A percentile compares a stretch with the other conserved stretches of the same genome.
These are phyloP conservation scores for Gnathonemus longibarbis DNA, from an alignment of 2,113 vertebrate genomes.

Conservation along the genomic window DNA sequence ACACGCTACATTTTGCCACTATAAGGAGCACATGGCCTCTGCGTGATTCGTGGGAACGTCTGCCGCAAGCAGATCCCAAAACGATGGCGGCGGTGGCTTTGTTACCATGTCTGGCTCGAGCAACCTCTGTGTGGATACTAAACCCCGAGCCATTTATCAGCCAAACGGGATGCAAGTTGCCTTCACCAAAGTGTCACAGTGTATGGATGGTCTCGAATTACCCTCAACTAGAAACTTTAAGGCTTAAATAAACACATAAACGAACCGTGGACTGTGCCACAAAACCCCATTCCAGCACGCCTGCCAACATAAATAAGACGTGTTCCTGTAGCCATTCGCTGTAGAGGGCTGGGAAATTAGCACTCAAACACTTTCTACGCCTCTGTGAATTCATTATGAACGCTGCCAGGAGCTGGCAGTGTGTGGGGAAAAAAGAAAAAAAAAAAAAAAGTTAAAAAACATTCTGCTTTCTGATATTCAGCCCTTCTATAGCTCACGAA, in stretches of 20 bases:
- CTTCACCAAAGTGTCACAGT: background rate
- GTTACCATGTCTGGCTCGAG: background rate
- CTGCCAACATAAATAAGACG: slow-evolving; percentile 11
- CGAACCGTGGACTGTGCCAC: background rate
- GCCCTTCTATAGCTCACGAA: background rate
- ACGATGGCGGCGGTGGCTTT: background rate
- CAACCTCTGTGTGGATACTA: background rate
- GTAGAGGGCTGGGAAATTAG: slow-evolving; percentile 3
- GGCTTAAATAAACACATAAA: background rate
- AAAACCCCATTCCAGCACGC: background rate
- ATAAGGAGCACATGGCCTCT: background rate
- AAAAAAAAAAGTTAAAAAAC: background rate
- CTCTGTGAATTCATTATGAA: slow-evolving; percentile 12
- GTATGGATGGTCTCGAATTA: background rate
- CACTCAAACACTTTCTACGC: background rate
- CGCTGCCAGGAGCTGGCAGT: background rate
- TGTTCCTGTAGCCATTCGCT: background rate
- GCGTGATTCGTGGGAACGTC: background rate
- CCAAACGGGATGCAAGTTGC: background rate
- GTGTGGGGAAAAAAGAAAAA: background rate
- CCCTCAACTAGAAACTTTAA: background rate
- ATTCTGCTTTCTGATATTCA: background rate
- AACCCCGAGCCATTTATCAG: background rate
- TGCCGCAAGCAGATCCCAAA: background rate
- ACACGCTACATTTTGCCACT: background rate